phyloP scores from a whole-genome alignment of 2,113 vertebrate genomes.

The Benitochromis conjunctus region DNA sequence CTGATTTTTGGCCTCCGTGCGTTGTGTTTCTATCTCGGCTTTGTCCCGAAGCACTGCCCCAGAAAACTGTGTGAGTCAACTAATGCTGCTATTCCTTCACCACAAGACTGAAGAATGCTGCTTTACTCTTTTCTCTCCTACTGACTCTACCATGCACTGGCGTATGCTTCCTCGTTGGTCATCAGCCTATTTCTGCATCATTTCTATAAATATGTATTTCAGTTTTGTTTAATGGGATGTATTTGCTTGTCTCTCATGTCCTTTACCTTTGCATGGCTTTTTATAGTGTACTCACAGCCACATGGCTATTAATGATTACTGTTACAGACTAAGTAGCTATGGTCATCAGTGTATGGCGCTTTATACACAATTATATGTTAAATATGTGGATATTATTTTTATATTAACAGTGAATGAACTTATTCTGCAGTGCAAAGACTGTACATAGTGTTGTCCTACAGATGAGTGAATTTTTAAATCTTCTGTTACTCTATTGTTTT shows the following conservation, averaged over 20 bases:
- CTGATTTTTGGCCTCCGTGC: slow-evolving; percentile 32
- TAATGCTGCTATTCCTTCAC: slow-evolving; percentile 41
- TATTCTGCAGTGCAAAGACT: not conserved
- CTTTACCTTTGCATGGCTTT: not conserved
- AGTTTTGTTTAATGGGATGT: not conserved
- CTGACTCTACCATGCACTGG: not conserved
- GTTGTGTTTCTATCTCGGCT: slow-evolving; percentile 43
- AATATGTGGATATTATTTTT: not conserved
- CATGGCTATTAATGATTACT: not conserved
- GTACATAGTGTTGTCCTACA: no score
- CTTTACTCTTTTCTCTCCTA: not conserved
- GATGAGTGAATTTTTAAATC: no score
- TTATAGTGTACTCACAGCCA: not conserved
- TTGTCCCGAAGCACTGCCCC: slow-evolving; percentile 39
- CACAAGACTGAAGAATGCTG: not conserved
- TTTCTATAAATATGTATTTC: not conserved
- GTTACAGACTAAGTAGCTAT: not conserved
- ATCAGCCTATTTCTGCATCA: not conserved
- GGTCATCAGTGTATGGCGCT: not conserved
- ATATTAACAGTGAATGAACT: not conserved
- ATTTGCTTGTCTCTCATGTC: not conserved
- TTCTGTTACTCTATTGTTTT: no score
- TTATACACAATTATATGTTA: not conserved
- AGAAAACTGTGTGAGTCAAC: slow-evolving; percentile 49
- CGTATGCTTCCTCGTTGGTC: not conserved